Conservation (phyloP, 2,888 invertebrate species). For the Andrena marginata region DNA sequence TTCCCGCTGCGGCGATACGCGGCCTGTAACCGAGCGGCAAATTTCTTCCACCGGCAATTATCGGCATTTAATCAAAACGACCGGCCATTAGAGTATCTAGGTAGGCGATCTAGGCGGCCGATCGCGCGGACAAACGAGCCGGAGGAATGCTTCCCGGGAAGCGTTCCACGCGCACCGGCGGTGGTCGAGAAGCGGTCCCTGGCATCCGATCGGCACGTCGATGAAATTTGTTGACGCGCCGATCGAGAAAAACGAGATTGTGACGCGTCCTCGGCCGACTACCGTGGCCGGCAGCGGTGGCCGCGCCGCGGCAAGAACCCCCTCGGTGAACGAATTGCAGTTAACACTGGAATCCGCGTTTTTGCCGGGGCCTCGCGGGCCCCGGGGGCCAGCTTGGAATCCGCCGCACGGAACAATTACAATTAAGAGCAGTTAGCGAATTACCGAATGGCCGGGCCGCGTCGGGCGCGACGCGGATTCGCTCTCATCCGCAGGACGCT, state of each 20-base stretch:
- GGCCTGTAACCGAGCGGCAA: background rate
- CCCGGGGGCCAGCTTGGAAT: constrained; percentile 76
- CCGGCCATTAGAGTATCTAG: constrained; percentile 60
- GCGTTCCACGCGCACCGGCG: constrained; percentile 34
- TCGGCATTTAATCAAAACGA: constrained; percentile 61
- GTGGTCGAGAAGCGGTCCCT: constrained; percentile 29
- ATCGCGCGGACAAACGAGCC: constrained; percentile 41
- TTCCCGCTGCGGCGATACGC: background rate
- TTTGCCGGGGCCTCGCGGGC: constrained; percentile 75
- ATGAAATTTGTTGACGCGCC: constrained; percentile 79
- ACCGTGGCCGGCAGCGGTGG: background rate
- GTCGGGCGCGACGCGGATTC: constrained; percentile 55
- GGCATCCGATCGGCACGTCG: constrained; percentile 76
- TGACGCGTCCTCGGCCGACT: constrained; percentile 68
- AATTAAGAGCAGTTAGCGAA: constrained; percentile 85
- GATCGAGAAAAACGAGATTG: constrained; percentile 77
- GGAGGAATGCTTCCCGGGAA: constrained; percentile 57
- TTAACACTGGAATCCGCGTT: constrained; percentile 84
- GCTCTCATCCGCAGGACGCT: constrained; percentile 21
- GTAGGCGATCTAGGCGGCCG: constrained; percentile 53
- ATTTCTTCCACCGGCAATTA: constrained; percentile 49
- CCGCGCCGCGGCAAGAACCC: constrained; percentile 39
- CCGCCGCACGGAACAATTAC: constrained; percentile 83
- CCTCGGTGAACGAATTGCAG: constrained; percentile 78
- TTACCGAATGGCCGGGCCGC: constrained; percentile 81